These are phyloP conservation scores for Eretmochelys imbricata DNA, from an alignment of 2,113 vertebrate genomes.

Conservation along the genomic window DNA sequence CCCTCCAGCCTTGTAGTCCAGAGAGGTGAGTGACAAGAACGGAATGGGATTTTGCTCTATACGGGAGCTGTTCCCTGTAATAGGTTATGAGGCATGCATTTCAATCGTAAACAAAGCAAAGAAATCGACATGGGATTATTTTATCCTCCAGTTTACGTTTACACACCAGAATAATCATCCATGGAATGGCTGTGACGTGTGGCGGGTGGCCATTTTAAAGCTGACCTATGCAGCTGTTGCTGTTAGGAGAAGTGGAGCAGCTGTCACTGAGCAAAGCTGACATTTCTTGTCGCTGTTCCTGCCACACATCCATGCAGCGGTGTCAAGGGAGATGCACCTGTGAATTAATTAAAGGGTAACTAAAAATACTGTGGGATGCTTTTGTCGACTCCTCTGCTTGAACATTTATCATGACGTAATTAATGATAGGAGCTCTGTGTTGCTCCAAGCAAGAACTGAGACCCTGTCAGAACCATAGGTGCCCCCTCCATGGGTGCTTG, in stretches of 20 bases:
- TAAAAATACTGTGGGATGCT: background rate
- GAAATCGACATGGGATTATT: background rate
- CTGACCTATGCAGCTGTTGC: rapidly evolving
- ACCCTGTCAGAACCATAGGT: background rate
- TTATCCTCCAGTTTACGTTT: background rate
- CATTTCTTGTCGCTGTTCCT: conserved; percentile 27
- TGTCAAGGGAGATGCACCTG: conserved; percentile 35
- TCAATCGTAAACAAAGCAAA: background rate
- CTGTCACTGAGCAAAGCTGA: conserved; percentile 11
- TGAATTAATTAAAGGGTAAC: conserved; percentile 24
- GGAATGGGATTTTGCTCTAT: background rate
- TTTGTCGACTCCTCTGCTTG: background rate
- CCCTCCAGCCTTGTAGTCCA: rapidly evolving
- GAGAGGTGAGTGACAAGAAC: background rate
- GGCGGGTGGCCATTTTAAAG: background rate
- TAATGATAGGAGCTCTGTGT: background rate
- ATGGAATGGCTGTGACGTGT: rapidly evolving
- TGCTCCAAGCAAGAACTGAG: background rate
- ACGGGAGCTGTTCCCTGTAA: background rate
- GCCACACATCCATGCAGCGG: background rate
- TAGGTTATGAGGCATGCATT: background rate
- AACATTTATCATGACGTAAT: background rate
- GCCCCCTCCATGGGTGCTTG: no score
- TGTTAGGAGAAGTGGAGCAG: conserved; percentile 20
- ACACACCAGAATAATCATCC: background rate